phyloP scores from a whole-genome alignment of 2,888 invertebrate species.

The Poecilus cupreus region DNA sequence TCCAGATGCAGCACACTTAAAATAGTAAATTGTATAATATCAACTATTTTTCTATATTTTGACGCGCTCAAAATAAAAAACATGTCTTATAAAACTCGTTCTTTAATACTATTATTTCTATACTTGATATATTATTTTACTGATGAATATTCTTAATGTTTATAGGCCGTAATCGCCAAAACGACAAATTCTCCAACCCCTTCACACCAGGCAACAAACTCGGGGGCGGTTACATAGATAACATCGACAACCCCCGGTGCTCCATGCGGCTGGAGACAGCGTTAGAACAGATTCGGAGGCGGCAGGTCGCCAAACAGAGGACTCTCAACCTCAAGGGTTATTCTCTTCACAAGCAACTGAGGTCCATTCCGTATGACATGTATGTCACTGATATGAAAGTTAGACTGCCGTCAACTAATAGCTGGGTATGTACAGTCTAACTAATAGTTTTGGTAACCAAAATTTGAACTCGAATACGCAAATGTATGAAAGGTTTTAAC shows the following conservation, averaged over 20 bases:
- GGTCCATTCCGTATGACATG: constrained; percentile 80
- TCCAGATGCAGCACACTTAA: no score
- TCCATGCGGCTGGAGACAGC: constrained; percentile 81
- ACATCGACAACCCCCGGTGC: constrained; percentile 72
- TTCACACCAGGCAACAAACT: constrained; percentile 67
- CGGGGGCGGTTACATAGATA: constrained; percentile 61
- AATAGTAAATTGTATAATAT: no score
- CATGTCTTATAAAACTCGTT: no score
- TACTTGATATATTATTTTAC: no score
- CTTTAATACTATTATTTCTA: no score
- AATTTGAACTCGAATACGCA: neutral
- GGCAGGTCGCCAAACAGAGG: constrained; percentile 75
- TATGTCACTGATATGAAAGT: constrained; percentile 83
- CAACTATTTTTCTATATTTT: no score
- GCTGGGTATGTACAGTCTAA: constrained; percentile 75
- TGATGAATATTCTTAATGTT: no score
- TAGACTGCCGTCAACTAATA: constrained; percentile 79
- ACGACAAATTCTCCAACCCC: constrained; percentile 70
- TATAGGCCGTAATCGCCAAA: constrained; percentile 68
- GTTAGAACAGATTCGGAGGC: constrained; percentile 78
- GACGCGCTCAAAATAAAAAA: no score
- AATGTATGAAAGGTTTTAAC: no score
- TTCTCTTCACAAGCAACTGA: constrained; percentile 79
- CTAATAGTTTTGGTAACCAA: neutral
- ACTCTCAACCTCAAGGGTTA: constrained; percentile 78